phyloP scores from a whole-genome alignment of 1,140 invertebrate species.

The Drosophila ironensis region DNA sequence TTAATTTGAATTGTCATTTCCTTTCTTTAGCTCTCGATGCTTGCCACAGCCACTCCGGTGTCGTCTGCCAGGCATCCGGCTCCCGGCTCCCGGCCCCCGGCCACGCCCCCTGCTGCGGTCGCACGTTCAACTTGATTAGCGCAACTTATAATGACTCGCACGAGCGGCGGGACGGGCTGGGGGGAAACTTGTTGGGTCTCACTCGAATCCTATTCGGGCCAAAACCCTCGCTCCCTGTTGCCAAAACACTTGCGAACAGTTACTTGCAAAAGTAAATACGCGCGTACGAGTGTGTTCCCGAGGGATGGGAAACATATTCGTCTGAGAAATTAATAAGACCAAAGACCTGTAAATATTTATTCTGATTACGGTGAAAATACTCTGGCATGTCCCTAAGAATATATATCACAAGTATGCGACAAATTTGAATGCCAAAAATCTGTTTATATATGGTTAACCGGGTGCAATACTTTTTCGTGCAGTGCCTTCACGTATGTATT shows the following conservation, averaged over 20 bases:
- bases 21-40: conserved; percentile 60
- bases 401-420: too few species aligned
- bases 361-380: too few species aligned
- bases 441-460: too few species aligned
- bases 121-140: conserved; percentile 79
- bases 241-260: conserved; percentile 57
- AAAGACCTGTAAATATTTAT: too few species aligned
- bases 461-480: neutral
- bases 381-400: too few species aligned
- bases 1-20: conserved; percentile 80
- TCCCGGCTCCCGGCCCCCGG: conserved; percentile 18
- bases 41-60: conserved; percentile 19
- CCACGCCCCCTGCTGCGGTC: conserved; percentile 6
- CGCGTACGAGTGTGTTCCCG: neutral
- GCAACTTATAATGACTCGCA: conserved; percentile 76
- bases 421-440: too few species aligned
- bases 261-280: conserved; percentile 57
- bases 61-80: conserved; percentile 56
- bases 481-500: neutral
- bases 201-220: conserved; percentile 27
- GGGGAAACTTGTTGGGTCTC: conserved; percentile 36
- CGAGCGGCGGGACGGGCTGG: conserved; percentile 37
- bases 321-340: neutral
- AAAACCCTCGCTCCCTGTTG: neutral
- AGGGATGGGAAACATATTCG: neutral